Base-by-base conservation (phyloP, 2,888 invertebrate species). In the Cantharis lateralis region DNA sequence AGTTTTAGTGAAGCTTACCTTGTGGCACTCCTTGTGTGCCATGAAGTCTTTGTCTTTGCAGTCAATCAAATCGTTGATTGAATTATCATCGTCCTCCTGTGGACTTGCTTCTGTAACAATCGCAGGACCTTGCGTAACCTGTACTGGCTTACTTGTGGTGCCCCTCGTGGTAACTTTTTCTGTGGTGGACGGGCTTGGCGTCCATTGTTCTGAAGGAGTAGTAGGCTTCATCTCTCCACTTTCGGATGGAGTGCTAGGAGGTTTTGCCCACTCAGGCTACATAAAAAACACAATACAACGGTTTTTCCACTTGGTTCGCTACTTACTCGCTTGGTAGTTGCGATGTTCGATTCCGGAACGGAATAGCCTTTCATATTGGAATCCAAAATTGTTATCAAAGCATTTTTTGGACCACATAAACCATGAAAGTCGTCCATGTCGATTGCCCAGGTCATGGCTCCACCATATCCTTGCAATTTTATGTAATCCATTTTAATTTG, bases 371-470 rank as follows among this genome's bases (percentile, higher is more conserved):
- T 91, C 95, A 97, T 94, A 83, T 92, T 93, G 20, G 93, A 90
- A 83, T 94, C 88, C 69, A 97, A 89, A 71, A 95, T 91, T 78
- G 93, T 92, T 80, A 94, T 93, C 10, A 97, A 88, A 0, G 93
- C 91, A 86, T 96, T 95, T 83, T 92, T 91, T 0, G 92, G 90
- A 0, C 96, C 96, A 83, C 97, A 97, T 1, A 95, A 86, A 0
- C 96, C 96, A 76, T 91, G 91, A 86, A 96, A 97, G 87, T 97
- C 97, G 77, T 97, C 97, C 96, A 96, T 96, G 82, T 95, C 95
- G 68, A 96, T 93, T 20, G 97, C 96, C 97, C 97, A 97, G 15
- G 93, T 94, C 97, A 97, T 97, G 0, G 95, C 96, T 0, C 97
- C 97, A 0, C 93, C 93, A 84, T 95, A 95, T 0, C 96, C 95